Percentiles rank a stretch among this genome's conserved stretches.
Conservation (phyloP, 2,888 invertebrate genomes). For the Xylota sylvarum region DNA sequence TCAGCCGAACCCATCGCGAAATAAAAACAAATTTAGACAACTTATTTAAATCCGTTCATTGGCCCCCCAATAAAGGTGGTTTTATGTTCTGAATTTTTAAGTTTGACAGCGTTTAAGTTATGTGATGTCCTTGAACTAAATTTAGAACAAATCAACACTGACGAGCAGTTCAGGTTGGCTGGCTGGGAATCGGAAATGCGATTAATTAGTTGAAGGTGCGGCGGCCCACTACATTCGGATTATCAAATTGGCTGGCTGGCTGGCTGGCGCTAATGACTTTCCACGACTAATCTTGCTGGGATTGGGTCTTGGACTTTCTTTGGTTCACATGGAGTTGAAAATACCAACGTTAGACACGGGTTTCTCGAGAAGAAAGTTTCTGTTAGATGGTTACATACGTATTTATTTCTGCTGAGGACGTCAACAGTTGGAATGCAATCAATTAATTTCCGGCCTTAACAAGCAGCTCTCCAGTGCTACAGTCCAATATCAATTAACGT, state of each 20-base stretch:
- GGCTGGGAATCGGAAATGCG: slow-evolving; percentile 31
- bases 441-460: slow-evolving; percentile 4
- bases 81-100: slow-evolving; percentile 19
- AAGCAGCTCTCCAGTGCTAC: slow-evolving; percentile 8
- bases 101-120: slow-evolving; percentile 3
- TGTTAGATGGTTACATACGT: too few relatives aligned
- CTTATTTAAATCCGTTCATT: slow-evolving; percentile 55
- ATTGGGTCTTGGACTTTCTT: not conserved
- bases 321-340: not conserved
- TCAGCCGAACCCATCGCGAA: slow-evolving; percentile 7
- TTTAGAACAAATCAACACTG: slow-evolving; percentile 21
- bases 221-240: not conserved
- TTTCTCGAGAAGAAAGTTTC: not conserved
- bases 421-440: not conserved
- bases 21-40: slow-evolving; percentile 2
- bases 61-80: slow-evolving; percentile 34
- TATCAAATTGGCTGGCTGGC: slow-evolving; percentile 19
- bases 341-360: too few relatives aligned
- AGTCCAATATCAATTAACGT: slow-evolving; percentile 33
- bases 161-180: not conserved
- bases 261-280: not conserved
- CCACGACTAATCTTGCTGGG: not conserved
- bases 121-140: slow-evolving; percentile 57
- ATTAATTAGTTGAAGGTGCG: slow-evolving; percentile 28
- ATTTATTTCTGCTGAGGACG: not conserved